Evolutionary conservation across 2,888 invertebrate species (phyloP), one percentile per base, ranked within the genome.

Genomic region (Eledone cirrhosa): DNA sequence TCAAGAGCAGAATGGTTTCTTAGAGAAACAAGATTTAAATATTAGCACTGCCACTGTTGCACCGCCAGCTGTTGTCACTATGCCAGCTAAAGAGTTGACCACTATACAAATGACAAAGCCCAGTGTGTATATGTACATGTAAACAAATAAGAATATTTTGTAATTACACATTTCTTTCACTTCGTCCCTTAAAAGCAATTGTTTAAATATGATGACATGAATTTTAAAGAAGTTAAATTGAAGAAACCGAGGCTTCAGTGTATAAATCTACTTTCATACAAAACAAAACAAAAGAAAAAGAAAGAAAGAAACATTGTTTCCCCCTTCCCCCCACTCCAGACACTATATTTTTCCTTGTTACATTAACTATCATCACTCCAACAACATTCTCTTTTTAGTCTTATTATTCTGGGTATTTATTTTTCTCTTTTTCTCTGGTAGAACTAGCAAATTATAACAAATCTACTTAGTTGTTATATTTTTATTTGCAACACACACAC

Each of bases 41-140:
- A 16, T 72, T 29, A 72, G 72, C 41, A 72, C 72, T n/a, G 72
- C 72, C 33, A 72, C 72, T 16, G 33, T 72, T 16, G 67, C 67
- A 67, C 67, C 67, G 31, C 72, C 33, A 33, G 41, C 33, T 4
- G 72, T 72, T 19, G 72, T 41, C 19, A 72, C 72, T 41, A 31
- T 72, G n/a, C 72, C 72, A 33, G 33, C 72, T n/a, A 72, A 72
- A 11, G 72, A 72, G 11, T 29, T 72, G 72, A 22, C 29, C 31
- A 72, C 72, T 72, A 19, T 72, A 1, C 33, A 72, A n/a, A 41
- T 41, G 41, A 19, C 72, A 33, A 72, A 72, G 31, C 72, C 72
- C 31, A 72, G 72, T 41, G 72, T 72, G 72, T 72, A 72, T 72
- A 72, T 72, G 72, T 72, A 72, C 72, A 72, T 72, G 72, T 72